A percentile compares a stretch with the other conserved stretches of the same genome.
phyloP scores from a whole-genome alignment of 1,140 invertebrate species.

The Plodia interpunctella region DNA sequence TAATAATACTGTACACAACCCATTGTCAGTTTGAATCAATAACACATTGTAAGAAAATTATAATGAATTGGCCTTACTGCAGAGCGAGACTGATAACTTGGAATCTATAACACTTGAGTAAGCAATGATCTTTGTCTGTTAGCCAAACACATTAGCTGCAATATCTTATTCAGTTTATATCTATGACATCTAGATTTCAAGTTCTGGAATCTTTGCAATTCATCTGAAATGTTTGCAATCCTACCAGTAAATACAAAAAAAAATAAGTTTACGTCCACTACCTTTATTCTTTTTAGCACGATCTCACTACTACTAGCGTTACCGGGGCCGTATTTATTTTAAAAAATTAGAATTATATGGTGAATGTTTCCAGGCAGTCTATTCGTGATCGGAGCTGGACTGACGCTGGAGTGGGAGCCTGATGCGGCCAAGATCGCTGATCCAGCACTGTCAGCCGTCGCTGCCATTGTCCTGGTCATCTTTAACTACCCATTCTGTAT shows the following conservation, averaged over 20 bases:
- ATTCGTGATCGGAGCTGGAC: conserved; percentile 61
- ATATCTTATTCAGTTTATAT: too few relatives aligned
- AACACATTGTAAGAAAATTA: conserved; percentile 1
- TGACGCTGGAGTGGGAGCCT: conserved; percentile 64
- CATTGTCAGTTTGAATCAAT: conserved; percentile 1
- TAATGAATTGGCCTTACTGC: not conserved
- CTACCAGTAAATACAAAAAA: too few relatives aligned
- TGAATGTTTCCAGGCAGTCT: conserved; percentile 44
- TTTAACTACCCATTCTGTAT: conserved; percentile 71
- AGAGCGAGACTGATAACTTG: not conserved
- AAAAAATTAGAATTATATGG: not conserved
- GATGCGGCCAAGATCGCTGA: conserved; percentile 53
- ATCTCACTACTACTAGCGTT: too few relatives aligned
- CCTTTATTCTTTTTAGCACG: too few relatives aligned
- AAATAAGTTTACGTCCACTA: too few relatives aligned
- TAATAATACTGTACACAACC: not conserved
- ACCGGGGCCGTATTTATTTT: too few relatives aligned
- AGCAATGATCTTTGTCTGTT: not conserved
- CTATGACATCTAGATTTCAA: too few relatives aligned
- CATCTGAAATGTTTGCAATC: too few relatives aligned
- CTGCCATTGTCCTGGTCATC: conserved; percentile 60
- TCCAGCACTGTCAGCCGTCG: conserved; percentile 59
- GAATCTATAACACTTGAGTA: not conserved
- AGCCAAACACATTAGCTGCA: not conserved
- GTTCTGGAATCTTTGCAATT: too few relatives aligned